phyloP scores from a whole-genome alignment of 2,113 vertebrate species.

The Dasypus novemcinctus region DNA sequence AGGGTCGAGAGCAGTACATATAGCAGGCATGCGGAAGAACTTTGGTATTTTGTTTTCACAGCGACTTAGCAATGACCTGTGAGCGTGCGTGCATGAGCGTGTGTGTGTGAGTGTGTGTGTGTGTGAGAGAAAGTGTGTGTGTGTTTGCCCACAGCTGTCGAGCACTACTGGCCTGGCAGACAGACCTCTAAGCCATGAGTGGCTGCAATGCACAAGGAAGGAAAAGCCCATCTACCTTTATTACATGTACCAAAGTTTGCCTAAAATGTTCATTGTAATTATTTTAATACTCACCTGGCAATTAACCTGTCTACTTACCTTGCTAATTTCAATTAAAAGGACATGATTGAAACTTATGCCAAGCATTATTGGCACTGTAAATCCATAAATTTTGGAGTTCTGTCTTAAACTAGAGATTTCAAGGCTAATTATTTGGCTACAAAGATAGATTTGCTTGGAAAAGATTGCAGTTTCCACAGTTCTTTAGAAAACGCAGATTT shows the following conservation, averaged over 20 bases:
- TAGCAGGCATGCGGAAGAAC: background rate
- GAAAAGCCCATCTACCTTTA: background rate
- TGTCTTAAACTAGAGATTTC: background rate
- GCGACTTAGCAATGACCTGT: background rate
- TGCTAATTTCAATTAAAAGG: background rate
- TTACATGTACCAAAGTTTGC: background rate
- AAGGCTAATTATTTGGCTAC: background rate
- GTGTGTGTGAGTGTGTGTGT: rapidly evolving
- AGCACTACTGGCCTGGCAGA: background rate
- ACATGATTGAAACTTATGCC: background rate
- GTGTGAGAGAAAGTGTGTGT: background rate
- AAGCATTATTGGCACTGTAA: background rate
- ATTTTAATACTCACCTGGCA: background rate
- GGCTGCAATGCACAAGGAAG: background rate
- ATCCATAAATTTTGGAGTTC: background rate
- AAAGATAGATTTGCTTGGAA: constrained; percentile 15
- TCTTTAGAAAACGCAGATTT: background rate
- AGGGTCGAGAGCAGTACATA: background rate
- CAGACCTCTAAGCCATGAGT: rapidly evolving
- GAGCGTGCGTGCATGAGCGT: background rate
- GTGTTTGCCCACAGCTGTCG: background rate
- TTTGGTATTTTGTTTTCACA: background rate
- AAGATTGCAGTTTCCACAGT: background rate
- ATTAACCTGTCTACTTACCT: background rate
- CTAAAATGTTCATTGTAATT: background rate